Evolutionary conservation across 2,888 invertebrate species (phyloP), one percentile per base, ranked within the genome.

Genomic region (Cataglyphis rosenhaueri): DNA sequence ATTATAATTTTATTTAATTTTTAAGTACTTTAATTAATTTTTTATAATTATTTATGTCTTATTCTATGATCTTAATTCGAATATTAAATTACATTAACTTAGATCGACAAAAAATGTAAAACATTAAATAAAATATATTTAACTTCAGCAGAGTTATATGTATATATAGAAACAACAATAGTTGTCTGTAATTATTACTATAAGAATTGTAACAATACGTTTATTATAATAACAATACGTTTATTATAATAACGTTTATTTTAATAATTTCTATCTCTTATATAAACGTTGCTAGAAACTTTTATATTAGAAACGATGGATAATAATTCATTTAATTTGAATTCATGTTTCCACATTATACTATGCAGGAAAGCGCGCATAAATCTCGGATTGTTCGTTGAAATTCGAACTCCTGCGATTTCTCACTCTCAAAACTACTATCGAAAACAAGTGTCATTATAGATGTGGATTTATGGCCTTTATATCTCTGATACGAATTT

Each of bases 361-460:
- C 3, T 15, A 79, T 44, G 74, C 73, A 71, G 32, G 9, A 44
- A 61, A 48, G 21, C 74, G 35, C 35, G 44, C 59, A 73, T 48
- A 73, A 79, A 79, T 79, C 73, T 79, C 35, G 25, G 12, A 79
- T 79, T 79, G 25, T 71, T 79, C 71, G 18, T 32, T 32, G 21
- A 71, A 78, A 73, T 71, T 78, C 18, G 44, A 79, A 79, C 74
- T 79, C 21, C 59, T 73, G 35, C 59, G 73, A 79, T 73, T 79
- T 65, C 61, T 55, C 52, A 59, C 59, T 65, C 21, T 52, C 48
- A 64, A 75, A n/a, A 83, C 48, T 65, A 29, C 25, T 38, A 71
- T 12, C 18, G 73, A 71, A 12, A 44, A 15, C 59, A 82, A 87
- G 71, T 86, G 86, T 90, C 92, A 87, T 92, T 91, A 92, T 86